Percentiles rank a stretch among this genome's conserved stretches.
Evolutionary conservation across 1,140 invertebrate genomes (phyloP).

Genomic region (Mactra quadrangularis): DNA sequence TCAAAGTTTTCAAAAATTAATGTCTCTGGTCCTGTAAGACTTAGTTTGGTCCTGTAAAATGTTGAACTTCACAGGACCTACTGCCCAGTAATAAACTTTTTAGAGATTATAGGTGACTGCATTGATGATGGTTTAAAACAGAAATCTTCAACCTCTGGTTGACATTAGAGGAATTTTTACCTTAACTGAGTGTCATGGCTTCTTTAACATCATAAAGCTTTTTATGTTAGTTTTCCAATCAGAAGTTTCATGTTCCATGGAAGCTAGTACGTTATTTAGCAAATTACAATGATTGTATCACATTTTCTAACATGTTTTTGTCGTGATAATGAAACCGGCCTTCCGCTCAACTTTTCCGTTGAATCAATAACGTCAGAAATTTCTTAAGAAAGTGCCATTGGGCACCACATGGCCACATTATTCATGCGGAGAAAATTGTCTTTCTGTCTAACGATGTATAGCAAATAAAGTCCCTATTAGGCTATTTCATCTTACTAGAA

Average conservation of each 20-base stretch:
- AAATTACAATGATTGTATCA: constrained; percentile 23
- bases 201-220: constrained; percentile 1
- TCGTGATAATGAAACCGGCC: constrained; percentile 27
- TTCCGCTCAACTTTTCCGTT: not conserved
- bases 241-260: not conserved
- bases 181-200: too few relatives aligned
- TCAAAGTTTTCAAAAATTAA: too few relatives aligned
- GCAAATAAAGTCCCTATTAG: constrained; percentile 1
- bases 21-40: too few relatives aligned
- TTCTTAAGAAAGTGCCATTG: not conserved
- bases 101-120: too few relatives aligned
- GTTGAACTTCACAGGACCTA: too few relatives aligned
- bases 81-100: too few relatives aligned
- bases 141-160: too few relatives aligned
- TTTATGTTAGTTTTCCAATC: constrained; percentile 1
- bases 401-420: not conserved
- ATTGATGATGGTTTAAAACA: too few relatives aligned
- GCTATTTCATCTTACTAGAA: not conserved
- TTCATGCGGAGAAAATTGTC: constrained; percentile 45
- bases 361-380: not conserved
- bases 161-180: too few relatives aligned
- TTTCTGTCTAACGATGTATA: constrained; percentile 4
- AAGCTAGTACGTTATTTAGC: constrained; percentile 11
- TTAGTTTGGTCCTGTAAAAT: too few relatives aligned
- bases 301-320: not conserved